phyloP scores from a whole-genome alignment of 2,797 vertebrate species.

The Taeniopygia guttata region DNA sequence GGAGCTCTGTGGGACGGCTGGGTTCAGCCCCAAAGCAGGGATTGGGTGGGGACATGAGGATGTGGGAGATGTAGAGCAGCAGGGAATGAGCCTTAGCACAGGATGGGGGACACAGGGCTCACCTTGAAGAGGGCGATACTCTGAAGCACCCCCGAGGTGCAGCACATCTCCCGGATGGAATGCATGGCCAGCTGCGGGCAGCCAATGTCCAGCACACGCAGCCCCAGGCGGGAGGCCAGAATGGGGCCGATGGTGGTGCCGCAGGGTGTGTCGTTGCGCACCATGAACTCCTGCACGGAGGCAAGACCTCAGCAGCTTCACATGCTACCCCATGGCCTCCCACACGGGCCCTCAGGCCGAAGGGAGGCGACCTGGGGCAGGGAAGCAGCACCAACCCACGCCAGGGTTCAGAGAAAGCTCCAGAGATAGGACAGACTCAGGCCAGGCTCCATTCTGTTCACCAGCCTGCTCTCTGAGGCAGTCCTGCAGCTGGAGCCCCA shows the following conservation, averaged over 20 bases:
- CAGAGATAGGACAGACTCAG: not conserved
- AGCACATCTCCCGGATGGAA: slow-evolving; percentile 97
- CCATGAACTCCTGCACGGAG: slow-evolving; percentile 87
- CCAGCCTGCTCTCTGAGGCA: not conserved
- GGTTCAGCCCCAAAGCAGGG: not conserved
- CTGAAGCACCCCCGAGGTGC: slow-evolving; percentile 91
- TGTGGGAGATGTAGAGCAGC: fast-evolving
- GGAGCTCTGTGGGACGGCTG: not conserved
- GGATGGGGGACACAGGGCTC: not conserved
- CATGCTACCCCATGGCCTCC: fast-evolving
- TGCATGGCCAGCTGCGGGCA: slow-evolving; percentile 96
- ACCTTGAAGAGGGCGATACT: slow-evolving; percentile 92
- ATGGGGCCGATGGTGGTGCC: slow-evolving; percentile 95
- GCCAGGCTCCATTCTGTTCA: not conserved
- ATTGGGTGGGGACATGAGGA: not conserved
- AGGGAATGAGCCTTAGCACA: fast-evolving
- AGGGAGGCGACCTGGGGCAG: not conserved
- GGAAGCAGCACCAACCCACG: fast-evolving
- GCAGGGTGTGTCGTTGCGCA: slow-evolving; percentile 91
- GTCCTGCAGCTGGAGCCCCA: fast-evolving
- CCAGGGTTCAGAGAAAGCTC: not conserved
- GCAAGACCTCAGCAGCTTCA: not conserved
- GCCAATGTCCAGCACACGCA: slow-evolving; percentile 91
- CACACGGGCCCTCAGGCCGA: not conserved
- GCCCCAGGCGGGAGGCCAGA: slow-evolving; percentile 87